Evolutionary conservation across 1,140 invertebrate genomes (phyloP).

Genomic region (Phenacoccus solenopsis): DNA sequence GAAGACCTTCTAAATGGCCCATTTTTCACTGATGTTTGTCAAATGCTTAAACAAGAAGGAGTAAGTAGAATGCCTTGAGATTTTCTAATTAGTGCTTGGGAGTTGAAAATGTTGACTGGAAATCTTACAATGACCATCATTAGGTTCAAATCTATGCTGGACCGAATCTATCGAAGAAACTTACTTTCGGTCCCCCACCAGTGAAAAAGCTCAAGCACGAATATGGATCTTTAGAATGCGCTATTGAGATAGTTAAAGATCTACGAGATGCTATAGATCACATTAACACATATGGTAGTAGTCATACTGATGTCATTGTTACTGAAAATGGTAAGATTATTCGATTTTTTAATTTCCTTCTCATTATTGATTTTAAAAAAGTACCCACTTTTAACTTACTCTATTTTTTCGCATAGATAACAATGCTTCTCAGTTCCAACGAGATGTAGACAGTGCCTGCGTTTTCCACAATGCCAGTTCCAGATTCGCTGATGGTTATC

Average conservation of each 20-base stretch:
- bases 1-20: slow-evolving; percentile 57
- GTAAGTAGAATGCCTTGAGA: slow-evolving; percentile 38
- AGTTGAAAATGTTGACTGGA: neutral
- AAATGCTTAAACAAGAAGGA: slow-evolving; percentile 79
- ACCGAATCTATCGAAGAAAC: slow-evolving; percentile 51
- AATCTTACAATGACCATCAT: neutral
- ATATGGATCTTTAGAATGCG: slow-evolving; percentile 84
- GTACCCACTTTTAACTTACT: neutral
- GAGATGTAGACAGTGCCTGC: slow-evolving; percentile 88
- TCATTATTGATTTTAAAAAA: neutral
- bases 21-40: slow-evolving; percentile 84
- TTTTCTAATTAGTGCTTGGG: neutral
- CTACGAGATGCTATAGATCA: slow-evolving; percentile 83
- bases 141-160: slow-evolving; percentile 76
- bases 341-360: neutral
- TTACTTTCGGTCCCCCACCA: slow-evolving; percentile 86
- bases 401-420: slow-evolving; percentile 28
- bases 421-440: slow-evolving; percentile 54
- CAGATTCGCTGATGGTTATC: slow-evolving; percentile 93
- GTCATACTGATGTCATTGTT: slow-evolving; percentile 93
- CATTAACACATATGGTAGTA: slow-evolving; percentile 89
- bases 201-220: slow-evolving; percentile 82
- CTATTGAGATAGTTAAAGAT: slow-evolving; percentile 83
- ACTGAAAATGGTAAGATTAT: slow-evolving; percentile 61
- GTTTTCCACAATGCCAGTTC: slow-evolving; percentile 97